Base-by-base conservation (phyloP, 2,888 invertebrate genomes). In the Brenthis hecate region DNA sequence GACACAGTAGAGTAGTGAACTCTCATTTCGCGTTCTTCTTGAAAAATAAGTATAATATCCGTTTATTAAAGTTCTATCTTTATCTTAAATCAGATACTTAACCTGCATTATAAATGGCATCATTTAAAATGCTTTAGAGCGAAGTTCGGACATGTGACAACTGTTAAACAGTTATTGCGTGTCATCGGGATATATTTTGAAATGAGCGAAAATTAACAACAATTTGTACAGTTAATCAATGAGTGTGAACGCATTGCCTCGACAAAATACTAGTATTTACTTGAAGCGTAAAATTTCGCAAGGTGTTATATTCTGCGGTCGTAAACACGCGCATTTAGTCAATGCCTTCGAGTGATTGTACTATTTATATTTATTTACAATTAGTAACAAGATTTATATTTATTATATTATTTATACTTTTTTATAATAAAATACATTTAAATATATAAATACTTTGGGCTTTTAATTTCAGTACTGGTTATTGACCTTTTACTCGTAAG, bases 341-440 rank as follows among this genome's bases (percentile, higher is more conserved):
- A 67, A 67, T 67, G 62, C 28, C 66, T 67, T 53, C 4, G 19
- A 67, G 56, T 67, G 50, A 67, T 56, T 62, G 66, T 67, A 62
- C 56, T 56, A 51, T 54, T 32, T 57, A 51, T 32, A 64, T n/a
- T 61, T 50, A 55, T 54, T 61, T 28, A 28, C 3, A 28, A 5
- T 28, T 55, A 36, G 28, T 23, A 14, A 13, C 55, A 54, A 50
- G 65, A 66, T 58, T 43, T 51, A 43, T 51, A 32, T 23, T 47
- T 13, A 53, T 66, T 47, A 28, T 16, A 58, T 23, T 43, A 28
- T 11, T 23, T 28, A 43, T 54, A 54, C 6, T 55, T 54, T 43
- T 43, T 43, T 43, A 43, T 43, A 11, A 54, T 19, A 32, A 55
- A 55, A 8, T 51, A 51, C 8, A 36, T 47, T 51, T n/a, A 51